Percentiles rank a stretch among this genome's conserved stretches.
phyloP scores from a whole-genome alignment of 2,113 vertebrate genomes.

The Phalacrocorax pelagicus region DNA sequence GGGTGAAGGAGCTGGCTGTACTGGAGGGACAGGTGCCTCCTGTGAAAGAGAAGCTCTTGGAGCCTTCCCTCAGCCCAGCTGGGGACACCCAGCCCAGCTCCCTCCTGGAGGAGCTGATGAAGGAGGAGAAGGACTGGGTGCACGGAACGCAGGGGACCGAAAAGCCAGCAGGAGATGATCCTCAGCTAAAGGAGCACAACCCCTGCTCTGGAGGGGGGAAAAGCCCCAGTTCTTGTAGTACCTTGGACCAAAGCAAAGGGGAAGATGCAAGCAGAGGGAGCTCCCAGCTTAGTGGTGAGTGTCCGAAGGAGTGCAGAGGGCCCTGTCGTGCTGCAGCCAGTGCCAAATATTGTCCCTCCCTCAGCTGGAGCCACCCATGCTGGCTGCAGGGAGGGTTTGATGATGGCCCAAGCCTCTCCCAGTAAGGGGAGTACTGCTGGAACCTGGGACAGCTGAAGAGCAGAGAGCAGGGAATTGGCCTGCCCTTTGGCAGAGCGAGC shows the following conservation, averaged over 20 bases:
- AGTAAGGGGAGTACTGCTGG: neutral
- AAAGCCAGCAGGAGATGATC: neutral
- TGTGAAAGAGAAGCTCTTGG: neutral
- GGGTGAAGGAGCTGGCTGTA: neutral
- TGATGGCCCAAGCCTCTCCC: rapidly evolving
- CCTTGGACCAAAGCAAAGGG: constrained; percentile 48
- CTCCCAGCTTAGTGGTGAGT: constrained; percentile 58
- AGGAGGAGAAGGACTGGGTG: constrained; percentile 34
- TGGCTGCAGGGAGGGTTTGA: neutral
- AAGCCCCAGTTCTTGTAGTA: constrained; percentile 29
- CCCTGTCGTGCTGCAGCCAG: neutral
- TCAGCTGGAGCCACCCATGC: neutral
- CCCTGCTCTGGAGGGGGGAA: neutral
- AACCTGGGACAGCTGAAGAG: neutral
- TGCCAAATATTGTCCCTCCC: neutral
- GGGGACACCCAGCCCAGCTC: neutral
- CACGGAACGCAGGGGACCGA: neutral
- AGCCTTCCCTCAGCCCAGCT: neutral
- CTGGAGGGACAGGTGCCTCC: neutral
- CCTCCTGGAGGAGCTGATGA: constrained; percentile 13
- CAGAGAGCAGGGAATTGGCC: neutral
- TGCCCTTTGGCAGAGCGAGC: neutral
- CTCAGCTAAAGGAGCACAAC: neutral
- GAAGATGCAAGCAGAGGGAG: constrained; percentile 28
- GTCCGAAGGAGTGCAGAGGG: neutral